Evolutionary conservation across 1,140 invertebrate species (phyloP), one percentile per base, ranked within the genome.

Genomic region (Whitmania pigra): DNA sequence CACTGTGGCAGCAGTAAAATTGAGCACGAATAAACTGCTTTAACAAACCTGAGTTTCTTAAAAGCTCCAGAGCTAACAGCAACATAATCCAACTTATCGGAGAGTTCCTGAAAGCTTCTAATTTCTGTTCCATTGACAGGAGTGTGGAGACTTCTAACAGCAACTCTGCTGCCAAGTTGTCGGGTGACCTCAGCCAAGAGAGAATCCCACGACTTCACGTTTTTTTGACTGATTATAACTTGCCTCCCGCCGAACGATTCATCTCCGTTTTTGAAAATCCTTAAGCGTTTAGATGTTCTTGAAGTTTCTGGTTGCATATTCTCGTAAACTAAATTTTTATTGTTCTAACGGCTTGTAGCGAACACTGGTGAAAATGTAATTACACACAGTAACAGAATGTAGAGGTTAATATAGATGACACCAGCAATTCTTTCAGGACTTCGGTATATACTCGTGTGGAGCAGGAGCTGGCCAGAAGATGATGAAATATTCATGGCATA

Each of bases 241-340:
- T 63, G 57, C 20, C 29, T 63, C 29, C 57, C 57, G 7, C 57
- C 57, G 18, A 63, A 63, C 29, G 57, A 63, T 11, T 63, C 57
- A 31, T 63, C 57, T 31, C 57, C 57, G 57, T 63, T 63, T 20
- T 63, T 63, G 57, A 63, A 63, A 31, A 63, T 17, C 29, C 57
- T 63, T 5, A 63, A 63, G 11, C 57, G 57, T 63, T 63, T 63
- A 13, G 57, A 63, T 7, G 22, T 7, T 13, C 29, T 63, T 17
- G 57, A 22, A 63, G 43, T 49, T 49, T 49, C 43, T 49, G 43
- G 43, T 11, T 49, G 43, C 43, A 49, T 43, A 6, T 43, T 43
- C n/a, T n/a, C n/a, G 40, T 6, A 6, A 13, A 43, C 40, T 6
- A 43, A 43, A 6, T 43, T 49, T 49, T 49, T 49, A 49, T 49